These are phyloP conservation scores for Pandemis cinnamomeana DNA, from an alignment of 2,888 invertebrate species.

Conservation along the genomic window DNA sequence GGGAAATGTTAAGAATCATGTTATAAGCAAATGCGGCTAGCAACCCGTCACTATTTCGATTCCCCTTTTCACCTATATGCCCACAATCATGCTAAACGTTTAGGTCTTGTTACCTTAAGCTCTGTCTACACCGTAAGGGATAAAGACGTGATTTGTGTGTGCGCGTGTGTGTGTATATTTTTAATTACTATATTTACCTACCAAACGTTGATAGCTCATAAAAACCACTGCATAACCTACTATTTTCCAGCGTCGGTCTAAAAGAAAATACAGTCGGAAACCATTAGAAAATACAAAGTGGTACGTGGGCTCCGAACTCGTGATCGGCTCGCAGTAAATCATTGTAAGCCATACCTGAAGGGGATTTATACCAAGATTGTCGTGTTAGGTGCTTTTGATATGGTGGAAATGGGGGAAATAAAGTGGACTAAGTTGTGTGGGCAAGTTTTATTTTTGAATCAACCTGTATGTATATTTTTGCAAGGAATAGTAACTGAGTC, in stretches of 20 bases:
- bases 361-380: slow-evolving; percentile 37
- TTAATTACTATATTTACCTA: too few relatives aligned
- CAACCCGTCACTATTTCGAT: too few relatives aligned
- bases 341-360: slow-evolving; percentile 39
- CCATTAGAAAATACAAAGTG: slow-evolving; percentile 31
- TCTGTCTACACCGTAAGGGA: too few relatives aligned
- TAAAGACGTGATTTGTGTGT: too few relatives aligned
- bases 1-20: too few relatives aligned
- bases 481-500: too few relatives aligned
- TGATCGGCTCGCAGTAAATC: slow-evolving; percentile 32
- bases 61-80: too few relatives aligned
- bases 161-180: too few relatives aligned
- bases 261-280: slow-evolving; percentile 23
- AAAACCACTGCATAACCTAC: neutral
- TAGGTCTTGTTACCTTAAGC: too few relatives aligned
- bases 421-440: neutral
- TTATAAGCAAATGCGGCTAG: too few relatives aligned
- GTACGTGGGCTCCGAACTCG: slow-evolving; percentile 30
- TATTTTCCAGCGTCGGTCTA: neutral
- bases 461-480: neutral
- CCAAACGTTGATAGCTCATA: too few relatives aligned
- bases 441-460: neutral
- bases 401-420: slow-evolving; percentile 27
- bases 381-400: slow-evolving; percentile 35
- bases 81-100: too few relatives aligned